Evolutionary conservation across 2,113 vertebrate species (phyloP).

Genomic region (Odocoileus virginianus): DNA sequence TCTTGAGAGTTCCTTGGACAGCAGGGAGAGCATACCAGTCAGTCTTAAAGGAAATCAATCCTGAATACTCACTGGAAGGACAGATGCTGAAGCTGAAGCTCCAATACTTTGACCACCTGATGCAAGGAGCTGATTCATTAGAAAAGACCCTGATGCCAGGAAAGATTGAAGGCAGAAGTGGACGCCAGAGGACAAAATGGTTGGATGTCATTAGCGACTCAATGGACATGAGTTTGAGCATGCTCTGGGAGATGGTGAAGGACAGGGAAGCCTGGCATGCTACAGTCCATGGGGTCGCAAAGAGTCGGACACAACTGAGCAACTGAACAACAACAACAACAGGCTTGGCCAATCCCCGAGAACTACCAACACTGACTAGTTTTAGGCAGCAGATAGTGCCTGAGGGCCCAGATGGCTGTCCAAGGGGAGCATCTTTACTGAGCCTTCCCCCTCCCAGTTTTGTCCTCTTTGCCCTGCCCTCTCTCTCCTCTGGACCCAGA

Average conservation of each 20-base stretch:
- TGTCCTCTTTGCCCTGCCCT: neutral
- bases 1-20: neutral
- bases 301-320: neutral
- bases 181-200: neutral
- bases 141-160: neutral
- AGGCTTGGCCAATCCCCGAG: neutral
- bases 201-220: neutral
- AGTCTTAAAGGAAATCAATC: neutral
- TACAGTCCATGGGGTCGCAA: neutral
- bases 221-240: neutral
- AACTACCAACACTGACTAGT: neutral
- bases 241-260: neutral
- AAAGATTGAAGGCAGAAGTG: neutral
- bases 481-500: neutral
- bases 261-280: neutral
- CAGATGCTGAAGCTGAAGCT: neutral
- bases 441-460: neutral
- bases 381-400: conserved; percentile 48
- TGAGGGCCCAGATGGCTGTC: neutral
- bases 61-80: neutral
- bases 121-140: neutral
- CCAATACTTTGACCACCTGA: neutral
- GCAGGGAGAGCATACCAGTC: neutral
- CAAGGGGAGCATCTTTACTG: neutral
- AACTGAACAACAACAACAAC: neutral